A percentile compares a stretch with the other conserved stretches of the same genome.
Evolutionary conservation across 2,888 invertebrate species (phyloP).

Genomic region (Dicranocentrus wangi): DNA sequence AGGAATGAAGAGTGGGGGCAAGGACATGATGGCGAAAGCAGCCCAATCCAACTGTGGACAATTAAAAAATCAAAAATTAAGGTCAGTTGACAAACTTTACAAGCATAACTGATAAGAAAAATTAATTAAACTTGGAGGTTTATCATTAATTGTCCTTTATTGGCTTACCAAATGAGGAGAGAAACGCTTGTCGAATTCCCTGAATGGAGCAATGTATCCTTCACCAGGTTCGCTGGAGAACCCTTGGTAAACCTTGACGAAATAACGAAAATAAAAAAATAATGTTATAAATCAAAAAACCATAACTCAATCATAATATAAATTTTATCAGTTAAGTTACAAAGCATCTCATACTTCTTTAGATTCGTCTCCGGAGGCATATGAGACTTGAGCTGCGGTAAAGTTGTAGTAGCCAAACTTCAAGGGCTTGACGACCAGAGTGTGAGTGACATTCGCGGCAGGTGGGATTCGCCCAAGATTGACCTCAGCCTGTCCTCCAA

Average conservation of each 20-base stretch:
- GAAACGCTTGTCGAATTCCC: conserved; percentile 95
- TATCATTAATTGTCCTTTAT: no score
- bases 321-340: no score
- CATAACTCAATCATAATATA: no score
- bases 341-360: conserved; percentile 77
- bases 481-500: conserved; percentile 88
- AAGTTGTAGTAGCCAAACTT: conserved; percentile 97
- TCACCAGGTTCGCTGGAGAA: conserved; percentile 93
- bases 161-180: conserved; percentile 93
- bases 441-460: conserved; percentile 93
- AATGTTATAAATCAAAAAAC: no score
- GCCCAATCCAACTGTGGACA: conserved; percentile 93
- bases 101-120: not conserved
- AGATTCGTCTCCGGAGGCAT: conserved; percentile 89
- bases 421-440: conserved; percentile 91
- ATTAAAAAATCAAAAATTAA: conserved; percentile 68
- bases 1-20: conserved; percentile 95
- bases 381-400: conserved; percentile 93
- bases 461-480: conserved; percentile 93
- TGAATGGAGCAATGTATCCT: conserved; percentile 92
- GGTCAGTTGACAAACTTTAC: not conserved
- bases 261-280: conserved; percentile 1
- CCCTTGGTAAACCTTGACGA: conserved; percentile 72
- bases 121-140: conserved; percentile 1
- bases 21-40: conserved; percentile 96